These are phyloP conservation scores for Corapipo altera DNA, from an alignment of 2,113 vertebrate species.

Conservation along the genomic window DNA sequence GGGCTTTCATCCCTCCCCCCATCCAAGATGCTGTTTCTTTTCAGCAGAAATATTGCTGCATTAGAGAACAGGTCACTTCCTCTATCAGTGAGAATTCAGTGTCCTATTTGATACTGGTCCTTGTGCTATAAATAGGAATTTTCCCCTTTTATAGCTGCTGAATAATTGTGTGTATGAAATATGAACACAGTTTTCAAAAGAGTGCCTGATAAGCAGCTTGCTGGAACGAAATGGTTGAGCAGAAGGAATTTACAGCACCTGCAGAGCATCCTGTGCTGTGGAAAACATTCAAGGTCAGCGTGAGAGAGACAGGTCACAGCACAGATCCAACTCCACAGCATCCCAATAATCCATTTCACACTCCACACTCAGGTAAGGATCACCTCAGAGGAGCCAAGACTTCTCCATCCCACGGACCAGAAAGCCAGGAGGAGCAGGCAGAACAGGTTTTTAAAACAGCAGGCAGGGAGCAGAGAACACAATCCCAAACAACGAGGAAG, in stretches of 20 bases:
- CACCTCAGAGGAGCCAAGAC: background rate
- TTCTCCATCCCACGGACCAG: background rate
- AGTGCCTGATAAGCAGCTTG: slow-evolving; percentile 69
- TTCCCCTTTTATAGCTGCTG: slow-evolving; percentile 50
- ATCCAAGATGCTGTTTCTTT: slow-evolving; percentile 25
- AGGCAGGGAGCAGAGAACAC: background rate
- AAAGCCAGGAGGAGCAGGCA: slow-evolving; percentile 29
- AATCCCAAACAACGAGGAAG: background rate
- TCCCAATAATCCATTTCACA: background rate
- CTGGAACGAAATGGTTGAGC: slow-evolving; percentile 51
- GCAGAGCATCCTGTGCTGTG: slow-evolving; percentile 41
- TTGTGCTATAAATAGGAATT: slow-evolving; percentile 60
- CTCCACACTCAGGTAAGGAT: background rate
- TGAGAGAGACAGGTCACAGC: slow-evolving; percentile 13
- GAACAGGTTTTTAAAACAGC: slow-evolving; percentile 20
- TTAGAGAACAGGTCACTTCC: slow-evolving; percentile 61
- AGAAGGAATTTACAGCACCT: slow-evolving; percentile 59
- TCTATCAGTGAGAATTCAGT: slow-evolving; percentile 51
- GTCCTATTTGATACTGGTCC: slow-evolving; percentile 60
- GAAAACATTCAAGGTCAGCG: slow-evolving; percentile 40
- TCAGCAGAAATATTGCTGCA: slow-evolving; percentile 54
- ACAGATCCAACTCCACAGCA: background rate
- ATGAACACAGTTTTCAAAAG: slow-evolving; percentile 43
- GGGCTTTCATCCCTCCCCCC: slow-evolving; percentile 28
- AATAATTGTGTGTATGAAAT: slow-evolving; percentile 59